Evolutionary conservation across 2,888 invertebrate genomes (phyloP).

Genomic region (Craniophora ligustri): DNA sequence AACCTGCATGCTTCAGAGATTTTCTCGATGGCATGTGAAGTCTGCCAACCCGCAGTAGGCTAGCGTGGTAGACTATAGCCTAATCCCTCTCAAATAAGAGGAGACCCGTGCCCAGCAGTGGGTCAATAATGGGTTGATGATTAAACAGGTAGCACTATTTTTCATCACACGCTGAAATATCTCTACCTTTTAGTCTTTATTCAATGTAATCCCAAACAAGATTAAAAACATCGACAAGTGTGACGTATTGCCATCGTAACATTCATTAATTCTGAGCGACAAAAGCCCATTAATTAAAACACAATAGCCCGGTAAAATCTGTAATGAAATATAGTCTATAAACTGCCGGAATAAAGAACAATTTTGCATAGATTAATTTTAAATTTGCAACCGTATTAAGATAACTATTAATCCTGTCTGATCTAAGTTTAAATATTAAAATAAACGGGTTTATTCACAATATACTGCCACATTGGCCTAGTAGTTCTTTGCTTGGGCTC

Average conservation of each 20-base stretch:
- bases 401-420: conserved; percentile 52
- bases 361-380: conserved; percentile 53
- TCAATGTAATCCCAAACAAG: conserved; percentile 24
- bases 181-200: conserved; percentile 4
- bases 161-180: not conserved
- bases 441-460: conserved; percentile 39
- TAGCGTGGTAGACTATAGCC: too few species aligned
- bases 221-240: conserved; percentile 41
- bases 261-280: conserved; percentile 69
- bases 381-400: conserved; percentile 52
- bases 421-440: conserved; percentile 57
- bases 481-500: too few species aligned
- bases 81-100: too few species aligned
- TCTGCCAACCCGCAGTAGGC: too few species aligned
- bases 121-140: too few species aligned
- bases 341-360: conserved; percentile 38
- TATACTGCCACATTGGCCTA: too few species aligned
- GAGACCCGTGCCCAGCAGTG: too few species aligned
- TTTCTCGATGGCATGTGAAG: too few species aligned
- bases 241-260: conserved; percentile 37
- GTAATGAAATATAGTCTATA: conserved; percentile 69
- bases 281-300: conserved; percentile 79
- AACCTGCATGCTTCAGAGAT: too few species aligned
- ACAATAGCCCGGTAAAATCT: conserved; percentile 71
- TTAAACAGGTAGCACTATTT: too few species aligned